Evolutionary conservation across 2,888 invertebrate genomes (phyloP).

Genomic region (Hypsopygia costalis): DNA sequence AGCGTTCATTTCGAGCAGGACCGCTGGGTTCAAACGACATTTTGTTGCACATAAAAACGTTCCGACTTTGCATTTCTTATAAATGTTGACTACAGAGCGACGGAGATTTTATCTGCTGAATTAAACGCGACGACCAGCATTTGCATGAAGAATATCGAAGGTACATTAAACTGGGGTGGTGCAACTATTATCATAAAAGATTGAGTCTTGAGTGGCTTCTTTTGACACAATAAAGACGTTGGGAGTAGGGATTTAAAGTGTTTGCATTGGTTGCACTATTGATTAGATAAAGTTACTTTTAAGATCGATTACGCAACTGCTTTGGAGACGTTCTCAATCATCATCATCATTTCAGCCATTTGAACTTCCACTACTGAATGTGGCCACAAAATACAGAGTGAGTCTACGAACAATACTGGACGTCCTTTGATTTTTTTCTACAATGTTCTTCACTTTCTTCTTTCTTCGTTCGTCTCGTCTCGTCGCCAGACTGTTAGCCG

Average conservation of each 20-base stretch:
- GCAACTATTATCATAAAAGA: slow-evolving; percentile 14
- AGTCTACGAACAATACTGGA: no score
- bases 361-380: no score
- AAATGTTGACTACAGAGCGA: slow-evolving; percentile 9
- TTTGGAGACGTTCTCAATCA: no score
- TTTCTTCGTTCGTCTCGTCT: no score
- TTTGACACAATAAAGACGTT: slow-evolving; percentile 16
- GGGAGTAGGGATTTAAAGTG: slow-evolving; percentile 21
- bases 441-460: no score
- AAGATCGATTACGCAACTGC: no score
- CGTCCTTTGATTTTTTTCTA: no score
- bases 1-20: neutral
- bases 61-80: slow-evolving; percentile 13
- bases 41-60: slow-evolving; percentile 2
- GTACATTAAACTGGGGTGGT: slow-evolving; percentile 20
- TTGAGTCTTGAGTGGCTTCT: slow-evolving; percentile 22
- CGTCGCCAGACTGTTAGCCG: no score
- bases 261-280: slow-evolving; percentile 22
- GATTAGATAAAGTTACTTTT: no score
- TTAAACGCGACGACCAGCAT: slow-evolving; percentile 17
- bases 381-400: no score
- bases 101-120: slow-evolving; percentile 17
- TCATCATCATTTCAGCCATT: no score
- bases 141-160: slow-evolving; percentile 32
- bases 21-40: neutral